Evolutionary conservation across 2,888 invertebrate genomes (phyloP).

Genomic region (Acrocera orbiculus): DNA sequence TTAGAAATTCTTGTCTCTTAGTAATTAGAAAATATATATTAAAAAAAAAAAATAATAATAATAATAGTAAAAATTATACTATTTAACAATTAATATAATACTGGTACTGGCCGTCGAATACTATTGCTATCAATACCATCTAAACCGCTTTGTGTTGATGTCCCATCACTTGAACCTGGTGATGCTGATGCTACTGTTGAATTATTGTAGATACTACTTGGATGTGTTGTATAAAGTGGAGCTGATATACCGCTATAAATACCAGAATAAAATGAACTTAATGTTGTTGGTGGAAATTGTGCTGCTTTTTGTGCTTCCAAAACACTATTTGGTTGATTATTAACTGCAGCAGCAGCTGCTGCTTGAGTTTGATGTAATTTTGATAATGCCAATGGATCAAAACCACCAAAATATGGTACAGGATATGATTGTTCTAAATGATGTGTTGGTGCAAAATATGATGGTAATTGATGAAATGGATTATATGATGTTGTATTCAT

Average conservation of each 20-base stretch:
- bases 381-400: constrained; percentile 28
- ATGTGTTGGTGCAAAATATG: constrained; percentile 61
- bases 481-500: constrained; percentile 36
- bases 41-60: neutral
- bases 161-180: constrained; percentile 30
- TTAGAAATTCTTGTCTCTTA: too few relatives aligned
- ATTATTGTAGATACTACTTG: constrained; percentile 29
- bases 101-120: constrained; percentile 29
- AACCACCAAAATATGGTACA: constrained; percentile 31
- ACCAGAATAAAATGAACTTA: constrained; percentile 31
- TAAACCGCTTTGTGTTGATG: constrained; percentile 20
- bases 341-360: constrained; percentile 25
- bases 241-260: constrained; percentile 31
- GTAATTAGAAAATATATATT: too few relatives aligned
- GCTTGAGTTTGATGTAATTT: constrained; percentile 29
- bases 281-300: constrained; percentile 27
- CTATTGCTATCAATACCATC: constrained; percentile 27
- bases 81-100: constrained; percentile 29
- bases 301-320: constrained; percentile 27
- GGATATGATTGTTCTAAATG: constrained; percentile 40
- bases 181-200: constrained; percentile 26
- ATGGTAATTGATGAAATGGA: constrained; percentile 47
- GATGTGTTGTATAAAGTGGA: constrained; percentile 28
- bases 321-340: constrained; percentile 23
- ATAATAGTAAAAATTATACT: neutral